phyloP scores from a whole-genome alignment of 2,888 invertebrate genomes.

The Xestia xanthographa region DNA sequence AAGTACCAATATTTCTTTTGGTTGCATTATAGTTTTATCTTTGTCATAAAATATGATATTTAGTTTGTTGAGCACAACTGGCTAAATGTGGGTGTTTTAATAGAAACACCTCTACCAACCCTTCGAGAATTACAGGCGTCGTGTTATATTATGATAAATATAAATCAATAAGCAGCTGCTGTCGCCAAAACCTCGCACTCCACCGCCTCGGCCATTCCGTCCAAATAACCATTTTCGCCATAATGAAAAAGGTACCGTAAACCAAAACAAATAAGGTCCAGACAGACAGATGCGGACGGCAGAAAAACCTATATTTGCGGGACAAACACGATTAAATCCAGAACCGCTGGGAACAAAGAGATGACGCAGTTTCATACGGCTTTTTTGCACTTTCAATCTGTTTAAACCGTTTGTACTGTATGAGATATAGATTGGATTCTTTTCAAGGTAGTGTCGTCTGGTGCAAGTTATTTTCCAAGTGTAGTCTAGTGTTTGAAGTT shows the following conservation, averaged over 20 bases:
- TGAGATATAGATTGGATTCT: constrained; percentile 47
- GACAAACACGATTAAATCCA: constrained; percentile 69
- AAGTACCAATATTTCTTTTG: not conserved
- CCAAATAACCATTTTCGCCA: not conserved
- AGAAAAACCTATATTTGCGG: constrained; percentile 67
- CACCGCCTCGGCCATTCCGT: not conserved
- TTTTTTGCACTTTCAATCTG: constrained; percentile 40
- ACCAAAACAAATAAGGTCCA: constrained; percentile 39
- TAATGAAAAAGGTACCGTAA: constrained; percentile 18
- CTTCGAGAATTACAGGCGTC: not conserved
- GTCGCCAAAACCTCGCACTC: not conserved
- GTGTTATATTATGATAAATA: not conserved
- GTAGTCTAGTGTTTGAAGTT: not conserved
- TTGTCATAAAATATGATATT: not conserved
- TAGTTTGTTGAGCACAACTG: not conserved
- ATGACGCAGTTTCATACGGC: constrained; percentile 20
- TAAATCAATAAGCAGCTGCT: constrained; percentile 1
- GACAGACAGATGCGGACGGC: constrained; percentile 41
- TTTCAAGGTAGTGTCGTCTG: not conserved
- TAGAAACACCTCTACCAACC: not conserved
- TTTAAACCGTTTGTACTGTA: constrained; percentile 33
- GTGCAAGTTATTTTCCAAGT: not conserved
- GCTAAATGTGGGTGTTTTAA: not conserved
- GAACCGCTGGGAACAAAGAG: constrained; percentile 52
- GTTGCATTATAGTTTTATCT: not conserved